Percentiles rank a stretch among this genome's conserved stretches.
Conservation (phyloP, 2,888 invertebrate species). For the Mystacides longicornis region DNA sequence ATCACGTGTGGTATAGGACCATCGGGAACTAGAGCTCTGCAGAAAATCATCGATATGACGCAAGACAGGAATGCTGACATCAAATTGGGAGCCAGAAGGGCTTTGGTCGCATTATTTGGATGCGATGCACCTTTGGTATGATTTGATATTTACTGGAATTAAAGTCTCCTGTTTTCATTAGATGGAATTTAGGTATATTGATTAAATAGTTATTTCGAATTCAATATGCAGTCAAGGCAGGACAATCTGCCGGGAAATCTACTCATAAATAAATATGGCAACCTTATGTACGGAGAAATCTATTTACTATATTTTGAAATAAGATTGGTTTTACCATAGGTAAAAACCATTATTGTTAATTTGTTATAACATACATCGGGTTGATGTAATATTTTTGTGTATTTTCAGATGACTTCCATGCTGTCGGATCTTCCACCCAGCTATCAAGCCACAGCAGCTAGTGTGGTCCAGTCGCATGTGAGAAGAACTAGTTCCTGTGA, state of each 20-base stretch:
- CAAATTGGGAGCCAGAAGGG: slow-evolving; percentile 59
- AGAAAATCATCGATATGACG: slow-evolving; percentile 60
- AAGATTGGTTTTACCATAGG: no score
- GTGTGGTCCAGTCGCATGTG: slow-evolving; percentile 66
- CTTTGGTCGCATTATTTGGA: slow-evolving; percentile 79
- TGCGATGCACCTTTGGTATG: slow-evolving; percentile 68
- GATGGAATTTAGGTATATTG: background rate
- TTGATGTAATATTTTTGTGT: no score
- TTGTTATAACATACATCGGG: no score
- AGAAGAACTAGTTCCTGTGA: slow-evolving; percentile 52
- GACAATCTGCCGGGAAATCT: no score
- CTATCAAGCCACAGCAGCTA: slow-evolving; percentile 65
- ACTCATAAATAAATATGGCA: no score
- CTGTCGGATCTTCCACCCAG: slow-evolving; percentile 65
- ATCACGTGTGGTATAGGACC: slow-evolving; percentile 48
- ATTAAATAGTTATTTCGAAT: no score
- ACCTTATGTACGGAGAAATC: no score
- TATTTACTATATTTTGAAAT: no score
- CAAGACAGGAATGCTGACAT: slow-evolving; percentile 62
- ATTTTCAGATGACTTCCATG: slow-evolving; percentile 69
- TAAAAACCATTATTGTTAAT: no score
- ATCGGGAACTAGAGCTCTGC: slow-evolving; percentile 56
- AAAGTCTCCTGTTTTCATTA: no score
- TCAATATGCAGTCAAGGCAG: no score
- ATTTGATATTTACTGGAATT: slow-evolving; percentile 18